phyloP scores from a whole-genome alignment of 2,113 vertebrate species.

The Lota lota region DNA sequence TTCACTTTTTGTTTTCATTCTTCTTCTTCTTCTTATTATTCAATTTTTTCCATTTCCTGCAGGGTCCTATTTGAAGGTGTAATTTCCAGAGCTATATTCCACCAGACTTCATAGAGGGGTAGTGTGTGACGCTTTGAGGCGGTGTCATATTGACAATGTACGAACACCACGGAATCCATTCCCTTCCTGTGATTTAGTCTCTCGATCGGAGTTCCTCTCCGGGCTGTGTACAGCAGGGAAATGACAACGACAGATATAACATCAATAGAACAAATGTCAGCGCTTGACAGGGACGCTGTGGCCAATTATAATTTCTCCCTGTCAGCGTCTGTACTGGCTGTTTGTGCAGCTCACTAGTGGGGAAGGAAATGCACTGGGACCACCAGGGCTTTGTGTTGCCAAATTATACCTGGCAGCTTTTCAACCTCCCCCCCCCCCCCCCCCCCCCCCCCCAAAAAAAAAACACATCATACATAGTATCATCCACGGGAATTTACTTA shows the following conservation, averaged over 20 bases:
- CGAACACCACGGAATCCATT: not conserved
- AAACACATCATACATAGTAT: too few species aligned
- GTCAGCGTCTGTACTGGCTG: not conserved
- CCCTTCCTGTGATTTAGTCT: slow-evolving; percentile 42
- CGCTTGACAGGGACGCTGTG: slow-evolving; percentile 30
- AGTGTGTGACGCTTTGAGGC: too few species aligned
- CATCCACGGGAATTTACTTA: too few species aligned
- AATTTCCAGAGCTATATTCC: too few species aligned
- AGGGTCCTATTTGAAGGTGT: too few species aligned
- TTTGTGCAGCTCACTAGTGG: not conserved
- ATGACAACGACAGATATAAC: slow-evolving; percentile 11
- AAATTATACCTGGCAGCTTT: not conserved
- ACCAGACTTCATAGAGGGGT: too few species aligned
- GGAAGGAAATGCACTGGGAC: too few species aligned
- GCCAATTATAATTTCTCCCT: slow-evolving; percentile 32
- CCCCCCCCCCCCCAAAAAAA: too few species aligned
- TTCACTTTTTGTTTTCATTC: not conserved
- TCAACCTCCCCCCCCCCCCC: not conserved
- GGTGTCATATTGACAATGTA: slow-evolving; percentile 46
- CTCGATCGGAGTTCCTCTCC: slow-evolving; percentile 30
- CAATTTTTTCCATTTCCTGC: not conserved
- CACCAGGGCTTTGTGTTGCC: too few species aligned
- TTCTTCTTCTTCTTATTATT: not conserved
- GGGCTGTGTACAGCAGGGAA: slow-evolving; percentile 4
- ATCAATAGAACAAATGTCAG: slow-evolving; percentile 33